Conservation (phyloP, 2,113 vertebrate genomes). For the Taurulus bubalis region DNA sequence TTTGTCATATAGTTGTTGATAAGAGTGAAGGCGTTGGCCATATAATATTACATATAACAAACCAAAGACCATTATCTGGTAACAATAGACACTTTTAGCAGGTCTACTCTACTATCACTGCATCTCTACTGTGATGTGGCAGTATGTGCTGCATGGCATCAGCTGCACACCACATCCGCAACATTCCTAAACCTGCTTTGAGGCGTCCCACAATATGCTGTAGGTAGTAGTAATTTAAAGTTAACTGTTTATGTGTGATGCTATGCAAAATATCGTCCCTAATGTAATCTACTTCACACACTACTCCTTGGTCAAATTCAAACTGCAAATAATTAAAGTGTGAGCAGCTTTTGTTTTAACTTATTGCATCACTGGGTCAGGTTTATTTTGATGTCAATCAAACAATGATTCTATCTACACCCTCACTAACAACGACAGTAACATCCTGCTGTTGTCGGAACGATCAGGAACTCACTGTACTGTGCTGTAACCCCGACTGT, state of each 20-base stretch:
- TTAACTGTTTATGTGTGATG: too few species aligned
- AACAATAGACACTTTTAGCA: constrained; percentile 23
- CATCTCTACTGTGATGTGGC: background rate
- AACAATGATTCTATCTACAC: background rate
- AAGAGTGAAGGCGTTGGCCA: background rate
- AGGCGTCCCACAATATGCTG: background rate
- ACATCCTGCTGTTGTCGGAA: constrained; percentile 16
- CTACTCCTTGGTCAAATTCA: background rate
- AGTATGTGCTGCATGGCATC: constrained; percentile 1
- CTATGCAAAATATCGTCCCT: too few species aligned
- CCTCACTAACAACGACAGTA: background rate
- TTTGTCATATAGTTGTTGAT: background rate
- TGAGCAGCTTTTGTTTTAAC: background rate
- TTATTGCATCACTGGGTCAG: background rate
- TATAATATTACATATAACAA: background rate
- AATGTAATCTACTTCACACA: background rate
- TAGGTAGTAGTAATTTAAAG: background rate
- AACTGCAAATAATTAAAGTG: background rate
- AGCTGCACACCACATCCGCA: constrained; percentile 9
- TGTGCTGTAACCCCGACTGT: background rate
- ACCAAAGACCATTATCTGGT: background rate
- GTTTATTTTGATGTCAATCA: background rate
- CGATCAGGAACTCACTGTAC: background rate
- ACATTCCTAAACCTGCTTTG: background rate
- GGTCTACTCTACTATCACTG: background rate